Base-by-base conservation (phyloP, 2,888 invertebrate species). In the Metalampra italica region DNA sequence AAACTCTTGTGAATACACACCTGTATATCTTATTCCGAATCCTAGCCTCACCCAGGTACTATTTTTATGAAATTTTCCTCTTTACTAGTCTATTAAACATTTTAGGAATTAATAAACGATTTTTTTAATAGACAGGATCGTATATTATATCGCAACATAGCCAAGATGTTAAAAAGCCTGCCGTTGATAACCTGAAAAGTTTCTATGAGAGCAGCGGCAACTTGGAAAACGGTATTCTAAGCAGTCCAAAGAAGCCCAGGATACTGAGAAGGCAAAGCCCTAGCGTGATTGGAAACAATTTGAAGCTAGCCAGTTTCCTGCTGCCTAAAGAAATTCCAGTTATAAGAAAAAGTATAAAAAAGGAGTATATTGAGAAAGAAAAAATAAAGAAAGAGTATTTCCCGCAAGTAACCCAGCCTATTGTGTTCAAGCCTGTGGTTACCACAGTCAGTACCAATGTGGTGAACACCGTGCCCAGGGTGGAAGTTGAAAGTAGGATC, bases 181-280 rank as follows among this genome's bases (percentile, higher is more conserved):
- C 78, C n/a, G 74, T 75, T 59, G 79, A 82, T 73, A 88, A 78
- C 76, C 78, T 89, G 70, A 87, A 85, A 78, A 74, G 75, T 52
- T 89, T 86, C 64, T 89, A 88, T 61, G 88, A 89, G 73, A 89
- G 75, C 68, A 88, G 87, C 76, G 88, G 86, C 57, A 86, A 84
- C 63, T 71, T 88, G 46, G 87, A 86, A 60, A 79, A 75, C 63
- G 71, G 68, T 57, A 66, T 77, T 49, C 59, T 75, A 15, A 70
- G 56, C 46, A 60, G 59, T 53, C 46, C 60, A 0, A 79, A 73
- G 49, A 79, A 73, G 49, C 76, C 78, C 12, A 70, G 72, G 51
- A 69, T 75, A 51, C 51, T 81, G 9, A 83, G 75, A 52, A 83
- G 77, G 58, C 64, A 68, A 46, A 82, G 80, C 45, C 62, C 59